Conservation (phyloP, 2,888 invertebrate genomes). For the Dolichomitus sp. region DNA sequence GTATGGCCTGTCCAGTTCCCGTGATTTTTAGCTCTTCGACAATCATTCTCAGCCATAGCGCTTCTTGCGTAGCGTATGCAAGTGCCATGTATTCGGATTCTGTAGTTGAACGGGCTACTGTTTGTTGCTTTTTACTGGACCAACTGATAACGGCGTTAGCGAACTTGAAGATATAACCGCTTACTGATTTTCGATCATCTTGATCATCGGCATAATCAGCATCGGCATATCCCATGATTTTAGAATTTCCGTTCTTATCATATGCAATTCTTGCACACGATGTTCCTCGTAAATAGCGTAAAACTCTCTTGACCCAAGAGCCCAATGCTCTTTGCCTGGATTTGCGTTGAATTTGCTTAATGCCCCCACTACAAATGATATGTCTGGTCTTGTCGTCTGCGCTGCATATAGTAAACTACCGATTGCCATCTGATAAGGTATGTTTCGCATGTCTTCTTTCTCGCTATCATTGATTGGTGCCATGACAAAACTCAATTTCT, state of each 20-base stretch:
- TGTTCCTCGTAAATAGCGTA: background rate
- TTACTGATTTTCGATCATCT: background rate
- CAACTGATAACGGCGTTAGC: background rate
- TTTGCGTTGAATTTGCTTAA: background rate
- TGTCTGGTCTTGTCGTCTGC: background rate
- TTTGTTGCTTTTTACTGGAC: background rate
- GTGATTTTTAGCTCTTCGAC: too few relatives aligned
- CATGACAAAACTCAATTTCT: background rate
- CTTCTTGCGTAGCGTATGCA: too few relatives aligned
- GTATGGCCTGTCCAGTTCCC: too few relatives aligned
- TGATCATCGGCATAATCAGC: background rate
- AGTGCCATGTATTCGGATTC: background rate
- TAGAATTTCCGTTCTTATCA: background rate
- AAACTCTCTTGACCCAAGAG: background rate
- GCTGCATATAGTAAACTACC: background rate
- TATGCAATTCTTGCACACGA: background rate
- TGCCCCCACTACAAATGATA: background rate
- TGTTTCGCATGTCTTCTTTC: background rate
- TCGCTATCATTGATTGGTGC: background rate
- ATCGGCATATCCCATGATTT: background rate
- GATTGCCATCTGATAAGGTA: background rate
- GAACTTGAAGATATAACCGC: background rate
- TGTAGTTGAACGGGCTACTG: background rate
- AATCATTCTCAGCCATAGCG: too few relatives aligned
- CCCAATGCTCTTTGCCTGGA: constrained; percentile 1